Base-by-base conservation (phyloP, 2,888 invertebrate species). In the Patella pellucida region DNA sequence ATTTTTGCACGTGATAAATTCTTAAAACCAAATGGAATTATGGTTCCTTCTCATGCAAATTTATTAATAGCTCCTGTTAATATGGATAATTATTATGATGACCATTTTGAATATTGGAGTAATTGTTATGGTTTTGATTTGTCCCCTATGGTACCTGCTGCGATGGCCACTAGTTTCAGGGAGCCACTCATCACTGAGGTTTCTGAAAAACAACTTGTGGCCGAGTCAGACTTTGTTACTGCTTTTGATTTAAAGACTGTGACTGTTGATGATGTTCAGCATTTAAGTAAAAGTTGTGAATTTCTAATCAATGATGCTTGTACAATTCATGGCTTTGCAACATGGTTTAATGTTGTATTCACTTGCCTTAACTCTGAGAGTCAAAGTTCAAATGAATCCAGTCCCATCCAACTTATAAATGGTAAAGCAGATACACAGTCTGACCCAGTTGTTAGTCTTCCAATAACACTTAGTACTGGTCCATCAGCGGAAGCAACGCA, bases 401-500 rank as follows among this genome's bases (percentile, higher is more conserved):
- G n/a, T n/a, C 11, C n/a, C 62, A 62, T 62, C 31, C 31, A 4
- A 5, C 27, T 15, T 27, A 0, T 19, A 15, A 71, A 71, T 51
- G 15, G 19, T 16, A 9, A 41, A 9, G 41, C 41, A 27, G 19
- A 14, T 19, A 16, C 19, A 4, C 12, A 50, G 27, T n/a, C 14
- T 14, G 71, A 56, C 52, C 15, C 51, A n/a, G 27, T 69, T 15
- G 69, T 74, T 51, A 67, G 68, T 19, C 54, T 77, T 9, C 91
- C 93, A 16, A 93, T 96, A 9, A 91, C 92, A 4, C 94, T 97
- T 85, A 94, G 95, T 72, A 97, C 97, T 0, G 94, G 95, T 1
- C 97, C 97, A 3, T 92, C 93, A 62, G 92, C 92, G 0, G 92
- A 93, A 0, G 92, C 94, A 31, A 98, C 98, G 0, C 98, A 98